Evolutionary conservation across 2,888 invertebrate species (phyloP), one percentile per base, ranked within the genome.

Genomic region (Agriopis aurantiaria): DNA sequence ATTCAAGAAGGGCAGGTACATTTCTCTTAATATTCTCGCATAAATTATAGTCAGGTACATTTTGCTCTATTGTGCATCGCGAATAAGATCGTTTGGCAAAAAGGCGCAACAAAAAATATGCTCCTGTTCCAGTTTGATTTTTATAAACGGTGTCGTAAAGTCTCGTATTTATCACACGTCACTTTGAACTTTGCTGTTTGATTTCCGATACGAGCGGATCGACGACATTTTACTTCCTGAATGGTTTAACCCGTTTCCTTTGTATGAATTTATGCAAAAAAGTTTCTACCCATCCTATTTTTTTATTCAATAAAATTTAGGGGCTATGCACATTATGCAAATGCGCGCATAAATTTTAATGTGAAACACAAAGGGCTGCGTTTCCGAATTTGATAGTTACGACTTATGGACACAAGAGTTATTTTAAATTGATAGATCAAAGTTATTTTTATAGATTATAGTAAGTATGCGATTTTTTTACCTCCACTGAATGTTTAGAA

Each of bases 21-120:
- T 94, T 93, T 92, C 91, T 91, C 91, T 91, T 92, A 94, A 94
- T 93, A 93, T 91, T 94, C 91, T 93, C 92, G 95, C 93, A 95
- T 95, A 95, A 95, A 95, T 95, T 95, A 95, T 89, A 94, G 92
- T 93, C 95, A 95, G 95, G 95, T 95, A 95, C 93, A 94, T 92
- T 93, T 91, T 88, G 86, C 84, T 86, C 85, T 91, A 92, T 94
- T 94, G 92, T 94, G 89, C 87, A 87, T 82, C 86, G 87, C 88
- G 79, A 77, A 80, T 78, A 85, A 87, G 88, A 82, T 79, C 73
- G 73, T 69, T 63, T 78, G 65, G 76, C 80, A 48, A 84, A 92
- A 90, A 67, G 86, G 75, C 74, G 76, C 82, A 91, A 82, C 71
- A 79, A 73, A 49, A 75, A 75, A 76, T 79, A 53, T 63, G 69